A percentile compares a stretch with the other conserved stretches of the same genome.
Evolutionary conservation across 2,888 invertebrate species (phyloP).

Genomic region (Stegophylla sp.): DNA sequence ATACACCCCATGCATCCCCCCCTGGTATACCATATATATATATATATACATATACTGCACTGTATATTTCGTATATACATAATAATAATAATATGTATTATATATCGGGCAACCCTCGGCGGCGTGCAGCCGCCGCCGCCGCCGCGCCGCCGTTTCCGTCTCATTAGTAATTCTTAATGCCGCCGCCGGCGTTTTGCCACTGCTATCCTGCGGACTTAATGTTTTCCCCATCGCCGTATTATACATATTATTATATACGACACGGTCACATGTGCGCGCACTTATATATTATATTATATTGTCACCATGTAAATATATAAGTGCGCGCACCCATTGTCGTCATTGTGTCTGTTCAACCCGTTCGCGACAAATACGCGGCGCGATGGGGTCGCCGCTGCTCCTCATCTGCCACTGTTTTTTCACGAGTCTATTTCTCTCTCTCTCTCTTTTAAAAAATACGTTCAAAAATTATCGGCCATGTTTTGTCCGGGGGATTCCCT

Average conservation of each 20-base stretch:
- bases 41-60: not conserved
- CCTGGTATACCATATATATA: too few relatives aligned
- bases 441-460: constrained; percentile 20
- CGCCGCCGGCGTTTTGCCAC: constrained; percentile 28
- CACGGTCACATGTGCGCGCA: constrained; percentile 4
- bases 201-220: constrained; percentile 1
- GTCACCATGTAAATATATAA: not conserved
- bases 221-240: not conserved
- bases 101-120: constrained; percentile 30
- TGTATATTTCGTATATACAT: not conserved
- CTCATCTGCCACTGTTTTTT: not conserved
- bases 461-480: constrained; percentile 50
- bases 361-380: constrained; percentile 1
- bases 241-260: not conserved
- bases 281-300: not conserved
- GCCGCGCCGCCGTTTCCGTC: constrained; percentile 53
- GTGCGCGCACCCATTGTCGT: not conserved
- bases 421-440: not conserved
- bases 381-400: not conserved
- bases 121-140: constrained; percentile 24
- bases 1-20: not conserved
- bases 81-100: constrained; percentile 2
- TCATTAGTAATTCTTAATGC: constrained; percentile 58
- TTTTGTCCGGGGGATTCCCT: constrained; percentile 23
- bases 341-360: constrained; percentile 50